phyloP scores from a whole-genome alignment of 2,113 vertebrate genomes.

The Ahaetulla prasina region DNA sequence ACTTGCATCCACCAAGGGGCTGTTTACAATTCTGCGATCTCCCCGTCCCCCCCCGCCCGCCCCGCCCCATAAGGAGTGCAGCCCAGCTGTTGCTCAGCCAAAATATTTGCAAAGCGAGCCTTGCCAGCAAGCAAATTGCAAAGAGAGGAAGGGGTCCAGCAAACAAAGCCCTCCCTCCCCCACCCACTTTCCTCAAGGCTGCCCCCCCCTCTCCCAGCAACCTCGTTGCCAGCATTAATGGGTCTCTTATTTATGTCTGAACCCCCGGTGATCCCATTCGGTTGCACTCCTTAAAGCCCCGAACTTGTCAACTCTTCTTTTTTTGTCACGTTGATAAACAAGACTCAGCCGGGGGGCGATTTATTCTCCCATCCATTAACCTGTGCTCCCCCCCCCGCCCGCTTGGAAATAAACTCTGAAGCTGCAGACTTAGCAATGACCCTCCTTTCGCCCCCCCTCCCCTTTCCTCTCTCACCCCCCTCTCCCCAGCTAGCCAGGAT shows the following conservation, averaged over 20 bases:
- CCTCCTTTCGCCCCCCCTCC: not conserved
- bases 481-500: not conserved
- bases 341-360: not conserved
- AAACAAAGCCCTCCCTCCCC: not conserved
- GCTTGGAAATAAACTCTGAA: slow-evolving; percentile 11
- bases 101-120: not conserved
- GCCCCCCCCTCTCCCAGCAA: not conserved
- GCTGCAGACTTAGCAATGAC: not conserved
- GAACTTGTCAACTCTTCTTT: not conserved
- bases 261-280: slow-evolving; percentile 8
- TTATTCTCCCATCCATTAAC: slow-evolving; percentile 30
- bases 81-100: not conserved
- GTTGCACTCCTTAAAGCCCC: not conserved
- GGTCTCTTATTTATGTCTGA: slow-evolving; percentile 28
- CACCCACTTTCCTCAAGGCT: not conserved
- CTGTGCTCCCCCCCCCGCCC: not conserved
- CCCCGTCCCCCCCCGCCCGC: not conserved
- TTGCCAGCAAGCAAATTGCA: not conserved
- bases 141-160: not conserved
- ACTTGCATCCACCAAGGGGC: not conserved
- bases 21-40: not conserved
- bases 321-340: not conserved
- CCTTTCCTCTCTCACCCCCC: not conserved
- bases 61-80: not conserved
- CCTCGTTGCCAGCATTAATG: slow-evolving; percentile 19